A percentile compares a stretch with the other conserved stretches of the same genome.
Conservation (phyloP, 2,888 invertebrate genomes). For the Pachydiplax longipennis region DNA sequence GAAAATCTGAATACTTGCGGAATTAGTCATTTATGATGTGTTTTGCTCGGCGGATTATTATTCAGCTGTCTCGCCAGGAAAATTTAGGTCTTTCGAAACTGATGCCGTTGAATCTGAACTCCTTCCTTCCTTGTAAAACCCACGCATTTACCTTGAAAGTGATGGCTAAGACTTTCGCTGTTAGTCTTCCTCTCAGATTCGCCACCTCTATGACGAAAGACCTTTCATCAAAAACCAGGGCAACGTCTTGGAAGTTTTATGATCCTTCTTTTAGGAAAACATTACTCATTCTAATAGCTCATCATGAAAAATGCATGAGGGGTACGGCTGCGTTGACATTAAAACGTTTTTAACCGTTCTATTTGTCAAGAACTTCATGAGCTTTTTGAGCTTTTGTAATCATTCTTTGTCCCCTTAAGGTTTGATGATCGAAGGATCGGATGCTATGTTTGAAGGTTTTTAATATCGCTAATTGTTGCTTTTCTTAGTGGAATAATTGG, state of each 20-base stretch:
- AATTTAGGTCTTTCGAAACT: too few species aligned
- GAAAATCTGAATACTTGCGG: too few species aligned
- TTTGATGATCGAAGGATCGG: too few species aligned
- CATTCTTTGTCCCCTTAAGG: neutral
- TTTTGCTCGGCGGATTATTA: too few species aligned
- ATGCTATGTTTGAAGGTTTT: too few species aligned
- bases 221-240: neutral
- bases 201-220: neutral
- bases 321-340: neutral
- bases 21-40: too few species aligned
- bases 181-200: neutral
- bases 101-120: too few species aligned
- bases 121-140: neutral
- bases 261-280: neutral
- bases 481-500: too few species aligned
- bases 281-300: neutral
- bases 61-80: too few species aligned
- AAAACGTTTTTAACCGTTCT: neutral
- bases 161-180: neutral
- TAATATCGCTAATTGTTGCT: too few species aligned
- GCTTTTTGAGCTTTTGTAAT: neutral
- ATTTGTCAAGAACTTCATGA: neutral
- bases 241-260: neutral
- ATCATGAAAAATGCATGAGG: neutral
- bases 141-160: neutral